Percentiles rank a stretch among this genome's conserved stretches.
phyloP scores from a whole-genome alignment of 2,113 vertebrate genomes.

The Forbesichthys agassizii region DNA sequence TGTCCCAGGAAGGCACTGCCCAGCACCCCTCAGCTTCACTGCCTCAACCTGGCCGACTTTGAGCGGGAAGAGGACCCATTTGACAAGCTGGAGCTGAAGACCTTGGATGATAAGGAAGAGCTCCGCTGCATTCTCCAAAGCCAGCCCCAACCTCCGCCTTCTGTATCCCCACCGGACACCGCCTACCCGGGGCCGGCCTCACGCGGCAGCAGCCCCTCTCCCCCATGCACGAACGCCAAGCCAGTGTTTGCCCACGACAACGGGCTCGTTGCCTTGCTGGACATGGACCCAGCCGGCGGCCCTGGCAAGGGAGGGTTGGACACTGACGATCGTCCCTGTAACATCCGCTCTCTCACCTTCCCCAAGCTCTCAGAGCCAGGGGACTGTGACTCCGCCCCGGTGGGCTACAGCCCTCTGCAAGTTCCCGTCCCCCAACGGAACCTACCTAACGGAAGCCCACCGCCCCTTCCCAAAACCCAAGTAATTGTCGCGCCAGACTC shows the following conservation, averaged over 20 bases:
- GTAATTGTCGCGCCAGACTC: constrained; percentile 56
- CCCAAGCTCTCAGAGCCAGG: constrained; percentile 93
- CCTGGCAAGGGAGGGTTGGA: constrained; percentile 62
- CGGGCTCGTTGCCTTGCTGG: constrained; percentile 87
- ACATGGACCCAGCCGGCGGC: constrained; percentile 83
- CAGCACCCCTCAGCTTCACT: constrained; percentile 82
- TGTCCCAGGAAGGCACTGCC: constrained; percentile 79
- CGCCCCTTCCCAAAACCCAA: constrained; percentile 48
- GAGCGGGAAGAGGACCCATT: constrained; percentile 98
- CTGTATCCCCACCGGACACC: constrained; percentile 55
- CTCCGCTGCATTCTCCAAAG: constrained; percentile 90
- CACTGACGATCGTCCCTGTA: constrained; percentile 81
- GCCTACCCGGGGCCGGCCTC: constrained; percentile 64
- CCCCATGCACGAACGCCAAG: constrained; percentile 64
- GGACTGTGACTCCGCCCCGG: constrained; percentile 66
- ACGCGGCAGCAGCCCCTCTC: constrained; percentile 63
- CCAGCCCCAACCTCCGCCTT: constrained; percentile 65
- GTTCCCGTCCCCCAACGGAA: constrained; percentile 45
- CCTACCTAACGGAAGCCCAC: constrained; percentile 80
- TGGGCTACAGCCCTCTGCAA: constrained; percentile 40
- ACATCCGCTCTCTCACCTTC: constrained; percentile 95
- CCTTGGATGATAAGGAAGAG: constrained; percentile 93
- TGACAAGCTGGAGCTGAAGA: constrained; percentile 96
- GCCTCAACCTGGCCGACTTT: constrained; percentile 94
- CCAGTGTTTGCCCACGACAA: constrained; percentile 83